A percentile compares a stretch with the other conserved stretches of the same genome.
Conservation (phyloP, 2,888 invertebrate species). For the Podabrus alpinus region DNA sequence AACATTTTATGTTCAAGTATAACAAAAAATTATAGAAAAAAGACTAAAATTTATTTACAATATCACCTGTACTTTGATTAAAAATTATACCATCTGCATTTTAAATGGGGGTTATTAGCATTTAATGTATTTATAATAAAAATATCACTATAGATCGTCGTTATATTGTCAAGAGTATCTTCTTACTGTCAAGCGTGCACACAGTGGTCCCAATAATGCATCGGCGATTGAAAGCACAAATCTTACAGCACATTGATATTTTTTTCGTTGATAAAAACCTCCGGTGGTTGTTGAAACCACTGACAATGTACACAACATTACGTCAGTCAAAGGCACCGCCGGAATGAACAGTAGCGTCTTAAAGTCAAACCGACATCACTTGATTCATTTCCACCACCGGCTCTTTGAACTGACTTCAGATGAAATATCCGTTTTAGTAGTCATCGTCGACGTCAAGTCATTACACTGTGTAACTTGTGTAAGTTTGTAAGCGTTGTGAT, state of each 20-base stretch:
- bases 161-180: slow-evolving; percentile 51
- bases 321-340: slow-evolving; percentile 26
- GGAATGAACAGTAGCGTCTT: slow-evolving; percentile 11
- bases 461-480: slow-evolving; percentile 67
- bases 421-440: slow-evolving; percentile 11
- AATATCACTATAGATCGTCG: slow-evolving; percentile 54
- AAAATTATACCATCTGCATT: slow-evolving; percentile 27
- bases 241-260: slow-evolving; percentile 35
- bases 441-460: slow-evolving; percentile 58
- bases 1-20: slow-evolving; percentile 22
- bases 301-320: slow-evolving; percentile 28
- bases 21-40: slow-evolving; percentile 21
- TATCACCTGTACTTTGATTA: slow-evolving; percentile 33
- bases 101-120: slow-evolving; percentile 21
- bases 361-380: slow-evolving; percentile 9
- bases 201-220: slow-evolving; percentile 42
- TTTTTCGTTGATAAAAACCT: slow-evolving; percentile 44
- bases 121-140: slow-evolving; percentile 40
- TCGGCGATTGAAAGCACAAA: slow-evolving; percentile 41
- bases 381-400: slow-evolving; percentile 20
- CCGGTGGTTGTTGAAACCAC: slow-evolving; percentile 32
- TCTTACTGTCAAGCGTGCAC: slow-evolving; percentile 40
- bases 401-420: slow-evolving; percentile 24
- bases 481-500: slow-evolving; percentile 87
- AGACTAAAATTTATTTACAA: slow-evolving; percentile 28